Base-by-base conservation (phyloP, 2,888 invertebrate species). In the Rhodophaea formosa region DNA sequence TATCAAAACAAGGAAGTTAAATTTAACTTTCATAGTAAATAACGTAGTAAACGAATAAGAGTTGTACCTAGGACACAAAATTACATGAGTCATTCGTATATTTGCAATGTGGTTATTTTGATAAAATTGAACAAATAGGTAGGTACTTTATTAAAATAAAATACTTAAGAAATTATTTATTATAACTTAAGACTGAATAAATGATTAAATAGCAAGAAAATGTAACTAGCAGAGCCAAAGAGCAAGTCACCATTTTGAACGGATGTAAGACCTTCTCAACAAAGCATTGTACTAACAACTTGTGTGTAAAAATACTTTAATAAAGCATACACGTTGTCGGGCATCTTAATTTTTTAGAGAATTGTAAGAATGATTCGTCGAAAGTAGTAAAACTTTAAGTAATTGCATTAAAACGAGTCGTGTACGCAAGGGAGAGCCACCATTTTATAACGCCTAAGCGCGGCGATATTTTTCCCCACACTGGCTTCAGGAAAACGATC, bases 201-300 rank as follows among this genome's bases (percentile, higher is more conserved):
- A 44, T 44, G 43, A 17, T 44, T 3, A 44, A 30, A 53, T 42
- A 43, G 42, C 17, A 39, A 17, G 17, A 49, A 30, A 32, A 66
- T 47, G 65, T 61, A 59, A 66, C 58, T 60, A 57, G 60, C 59
- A 69, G 75, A 79, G 68, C 71, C 75, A 83, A 86, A 86, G 81
- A 80, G 84, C 86, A 88, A 88, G 93, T 88, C 93, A 93, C 93
- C 93, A 93, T 93, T 93, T 93, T 93, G 93, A 93, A 91, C 93
- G 92, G 91, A 91, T 87, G 86, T 89, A 83, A 84, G 79, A 82
- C 78, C 81, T 79, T 83, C 75, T 83, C 77, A 84, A 90, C 88
- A 88, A 88, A 82, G 88, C 86, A 81, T 83, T 84, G 80, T 82
- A 80, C 73, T 80, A 75, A 68, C 62, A 69, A 72, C 68, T 68